Conservation (phyloP, 1,140 invertebrate species). For the Trichonephila clavipes region DNA sequence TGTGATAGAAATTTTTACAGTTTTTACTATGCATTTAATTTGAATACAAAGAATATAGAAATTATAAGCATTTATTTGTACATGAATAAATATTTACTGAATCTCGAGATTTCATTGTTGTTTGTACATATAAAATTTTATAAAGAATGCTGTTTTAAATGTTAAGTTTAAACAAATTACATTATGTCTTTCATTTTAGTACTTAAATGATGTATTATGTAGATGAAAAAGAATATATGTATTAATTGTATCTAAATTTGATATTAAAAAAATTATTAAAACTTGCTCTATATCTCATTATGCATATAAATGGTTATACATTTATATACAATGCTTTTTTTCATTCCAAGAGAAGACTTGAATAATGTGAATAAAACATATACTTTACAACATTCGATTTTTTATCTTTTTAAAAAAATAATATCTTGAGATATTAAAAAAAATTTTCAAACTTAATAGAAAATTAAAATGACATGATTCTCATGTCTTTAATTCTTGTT, state of each 20-base stretch:
- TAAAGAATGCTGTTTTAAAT: not conserved
- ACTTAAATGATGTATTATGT: not conserved
- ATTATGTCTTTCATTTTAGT: not conserved
- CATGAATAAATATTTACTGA: not conserved
- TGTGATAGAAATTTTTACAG: too few relatives aligned
- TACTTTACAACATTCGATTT: too few relatives aligned
- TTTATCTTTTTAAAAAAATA: too few relatives aligned
- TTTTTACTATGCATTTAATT: too few relatives aligned
- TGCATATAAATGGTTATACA: too few relatives aligned
- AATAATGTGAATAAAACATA: too few relatives aligned
- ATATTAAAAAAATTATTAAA: conserved; percentile 10
- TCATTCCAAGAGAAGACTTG: too few relatives aligned
- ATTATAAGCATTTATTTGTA: not conserved
- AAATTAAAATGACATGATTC: too few relatives aligned
- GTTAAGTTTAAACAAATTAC: not conserved
- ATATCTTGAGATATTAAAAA: too few relatives aligned
- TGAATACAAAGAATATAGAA: not conserved
- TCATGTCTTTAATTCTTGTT: too few relatives aligned
- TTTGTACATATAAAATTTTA: not conserved
- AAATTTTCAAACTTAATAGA: too few relatives aligned
- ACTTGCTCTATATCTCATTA: not conserved
- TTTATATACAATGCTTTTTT: too few relatives aligned
- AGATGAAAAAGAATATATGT: not conserved
- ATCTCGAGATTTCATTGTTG: not conserved
- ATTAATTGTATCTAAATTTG: not conserved